Percentiles rank a stretch among this genome's conserved stretches.
Evolutionary conservation across 2,797 vertebrate species (phyloP).

Genomic region (Pteropus rufus): DNA sequence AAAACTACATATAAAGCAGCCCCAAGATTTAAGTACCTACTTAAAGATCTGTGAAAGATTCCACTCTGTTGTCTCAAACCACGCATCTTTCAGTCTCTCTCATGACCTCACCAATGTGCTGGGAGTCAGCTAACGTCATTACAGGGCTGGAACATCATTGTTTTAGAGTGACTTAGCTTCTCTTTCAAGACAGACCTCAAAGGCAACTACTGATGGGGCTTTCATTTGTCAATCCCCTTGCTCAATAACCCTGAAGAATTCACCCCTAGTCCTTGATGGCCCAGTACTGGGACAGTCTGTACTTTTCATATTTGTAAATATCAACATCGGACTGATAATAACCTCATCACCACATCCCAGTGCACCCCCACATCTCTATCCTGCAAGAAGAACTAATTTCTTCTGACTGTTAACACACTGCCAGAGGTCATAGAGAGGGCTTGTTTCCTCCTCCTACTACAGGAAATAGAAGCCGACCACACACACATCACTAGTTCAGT

Average conservation of each 20-base stretch:
- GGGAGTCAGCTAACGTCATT: neutral
- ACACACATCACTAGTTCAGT: neutral
- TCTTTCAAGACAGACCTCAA: slow-evolving; percentile 19
- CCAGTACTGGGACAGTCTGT: slow-evolving; percentile 47
- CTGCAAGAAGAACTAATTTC: neutral
- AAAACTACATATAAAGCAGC: neutral
- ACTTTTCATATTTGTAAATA: slow-evolving; percentile 52
- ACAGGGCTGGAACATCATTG: neutral
- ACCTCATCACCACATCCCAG: slow-evolving; percentile 50
- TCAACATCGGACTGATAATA: neutral
- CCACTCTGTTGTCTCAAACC: neutral
- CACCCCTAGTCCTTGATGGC: neutral
- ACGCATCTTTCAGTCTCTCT: neutral
- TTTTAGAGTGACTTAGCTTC: neutral
- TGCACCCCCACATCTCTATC: neutral
- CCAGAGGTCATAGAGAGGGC: neutral
- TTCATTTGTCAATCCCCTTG: slow-evolving; percentile 51
- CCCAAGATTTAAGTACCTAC: neutral
- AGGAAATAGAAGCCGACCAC: neutral
- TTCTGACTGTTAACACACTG: neutral
- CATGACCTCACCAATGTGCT: neutral
- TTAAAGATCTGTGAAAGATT: neutral
- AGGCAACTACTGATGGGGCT: neutral
- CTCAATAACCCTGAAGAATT: slow-evolving; percentile 45
- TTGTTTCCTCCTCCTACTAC: neutral